A percentile compares a stretch with the other conserved stretches of the same genome.
Evolutionary conservation across 2,888 invertebrate genomes (phyloP).

Genomic region (Erpobdella octoculata): DNA sequence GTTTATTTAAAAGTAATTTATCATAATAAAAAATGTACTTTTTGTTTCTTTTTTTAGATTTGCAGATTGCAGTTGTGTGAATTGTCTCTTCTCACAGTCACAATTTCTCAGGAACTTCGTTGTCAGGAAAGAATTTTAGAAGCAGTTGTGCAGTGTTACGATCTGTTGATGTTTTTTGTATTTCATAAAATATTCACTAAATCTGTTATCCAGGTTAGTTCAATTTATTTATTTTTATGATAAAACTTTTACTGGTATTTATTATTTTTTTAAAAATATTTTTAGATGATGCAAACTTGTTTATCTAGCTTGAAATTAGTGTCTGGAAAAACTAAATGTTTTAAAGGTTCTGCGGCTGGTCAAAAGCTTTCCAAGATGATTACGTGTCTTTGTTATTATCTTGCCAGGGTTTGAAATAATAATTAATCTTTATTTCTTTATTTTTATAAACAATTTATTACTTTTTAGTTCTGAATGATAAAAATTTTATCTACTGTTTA

Average conservation of each 20-base stretch:
- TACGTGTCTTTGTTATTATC: background rate
- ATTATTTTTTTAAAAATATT: too few species aligned
- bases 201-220: too few species aligned
- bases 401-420: background rate
- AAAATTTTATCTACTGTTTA: too few species aligned
- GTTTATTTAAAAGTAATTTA: too few species aligned
- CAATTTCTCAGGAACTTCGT: conserved; percentile 51
- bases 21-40: too few species aligned
- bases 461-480: too few species aligned
- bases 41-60: conserved; percentile 40
- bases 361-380: background rate
- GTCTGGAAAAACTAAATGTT: background rate
- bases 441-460: too few species aligned
- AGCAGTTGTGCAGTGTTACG: conserved; percentile 50
- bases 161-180: conserved; percentile 49
- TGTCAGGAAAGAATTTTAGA: conserved; percentile 49
- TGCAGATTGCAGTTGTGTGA: conserved; percentile 49
- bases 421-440: background rate
- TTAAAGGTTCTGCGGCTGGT: background rate
- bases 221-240: too few species aligned
- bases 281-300: conserved; percentile 34
- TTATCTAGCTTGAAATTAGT: background rate
- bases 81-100: conserved; percentile 48
- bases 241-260: too few species aligned
- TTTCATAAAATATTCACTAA: conserved; percentile 45